Evolutionary conservation across 2,888 invertebrate genomes (phyloP).

Genomic region (Drosophila lutescens): DNA sequence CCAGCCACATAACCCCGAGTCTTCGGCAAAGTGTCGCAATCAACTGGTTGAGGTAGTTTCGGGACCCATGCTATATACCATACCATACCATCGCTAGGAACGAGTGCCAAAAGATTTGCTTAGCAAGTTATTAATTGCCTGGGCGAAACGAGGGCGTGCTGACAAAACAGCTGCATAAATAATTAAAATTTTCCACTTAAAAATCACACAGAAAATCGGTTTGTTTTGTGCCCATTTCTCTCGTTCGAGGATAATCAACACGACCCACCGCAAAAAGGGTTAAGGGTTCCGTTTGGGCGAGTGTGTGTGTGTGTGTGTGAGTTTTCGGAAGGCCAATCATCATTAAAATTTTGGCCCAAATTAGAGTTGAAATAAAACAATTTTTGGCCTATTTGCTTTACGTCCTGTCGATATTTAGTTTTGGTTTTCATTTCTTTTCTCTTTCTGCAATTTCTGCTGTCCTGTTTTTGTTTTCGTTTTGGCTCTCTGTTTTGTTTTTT

Average conservation of each 20-base stretch:
- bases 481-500: slow-evolving; percentile 27
- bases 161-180: slow-evolving; percentile 68
- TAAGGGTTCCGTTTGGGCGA: slow-evolving; percentile 22
- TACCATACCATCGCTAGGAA: background rate
- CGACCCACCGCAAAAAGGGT: slow-evolving; percentile 35
- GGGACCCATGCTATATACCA: slow-evolving; percentile 1
- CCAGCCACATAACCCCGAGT: slow-evolving; percentile 8
- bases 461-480: slow-evolving; percentile 37
- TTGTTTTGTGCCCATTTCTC: slow-evolving; percentile 48
- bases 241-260: slow-evolving; percentile 50
- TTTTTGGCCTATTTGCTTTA: slow-evolving; percentile 62
- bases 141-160: slow-evolving; percentile 21
- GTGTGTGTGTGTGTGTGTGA: background rate
- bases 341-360: slow-evolving; percentile 65
- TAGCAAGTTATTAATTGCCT: slow-evolving; percentile 66
- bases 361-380: slow-evolving; percentile 74
- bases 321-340: slow-evolving; percentile 56
- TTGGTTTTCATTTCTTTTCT: slow-evolving; percentile 36
- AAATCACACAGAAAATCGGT: slow-evolving; percentile 66
- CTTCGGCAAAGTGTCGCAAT: slow-evolving; percentile 51
- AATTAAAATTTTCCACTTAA: slow-evolving; percentile 65
- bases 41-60: slow-evolving; percentile 47
- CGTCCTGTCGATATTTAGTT: slow-evolving; percentile 52
- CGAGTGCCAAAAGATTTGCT: slow-evolving; percentile 48
- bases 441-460: background rate